A percentile compares a stretch with the other conserved stretches of the same genome.
Conservation (phyloP, 1,140 invertebrate species). For the Sweltsa coloradensis region DNA sequence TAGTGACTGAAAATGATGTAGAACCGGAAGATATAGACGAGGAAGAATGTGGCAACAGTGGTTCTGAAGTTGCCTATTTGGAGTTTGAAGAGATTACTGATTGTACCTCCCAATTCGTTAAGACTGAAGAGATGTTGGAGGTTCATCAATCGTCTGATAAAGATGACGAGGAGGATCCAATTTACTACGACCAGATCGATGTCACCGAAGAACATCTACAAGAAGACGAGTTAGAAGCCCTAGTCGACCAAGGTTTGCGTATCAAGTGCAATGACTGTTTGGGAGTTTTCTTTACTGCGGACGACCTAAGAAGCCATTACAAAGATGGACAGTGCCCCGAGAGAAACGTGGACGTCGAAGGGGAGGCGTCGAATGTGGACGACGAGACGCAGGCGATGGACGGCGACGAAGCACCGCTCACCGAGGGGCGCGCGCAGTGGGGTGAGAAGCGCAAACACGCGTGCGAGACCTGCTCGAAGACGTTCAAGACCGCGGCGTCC, state of each 20-base stretch:
- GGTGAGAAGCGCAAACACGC: not conserved
- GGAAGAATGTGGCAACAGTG: too few species aligned
- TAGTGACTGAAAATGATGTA: too few species aligned
- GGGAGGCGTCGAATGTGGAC: not conserved
- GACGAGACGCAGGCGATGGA: not conserved
- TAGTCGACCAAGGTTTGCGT: not conserved
- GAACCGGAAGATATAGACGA: too few species aligned
- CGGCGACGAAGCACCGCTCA: not conserved
- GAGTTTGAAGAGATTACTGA: too few species aligned
- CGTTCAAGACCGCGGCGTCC: not conserved
- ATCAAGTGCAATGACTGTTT: not conserved
- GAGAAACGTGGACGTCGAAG: not conserved
- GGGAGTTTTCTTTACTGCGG: not conserved
- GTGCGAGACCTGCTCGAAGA: not conserved
- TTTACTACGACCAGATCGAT: not conserved
- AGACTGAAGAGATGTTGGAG: too few species aligned
- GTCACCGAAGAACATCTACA: not conserved
- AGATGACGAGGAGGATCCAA: not conserved
- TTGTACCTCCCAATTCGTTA: too few species aligned
- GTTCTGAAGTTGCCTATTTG: too few species aligned
- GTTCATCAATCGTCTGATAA: too few species aligned
- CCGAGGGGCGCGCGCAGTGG: not conserved
- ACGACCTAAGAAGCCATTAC: not conserved
- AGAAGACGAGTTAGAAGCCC: not conserved
- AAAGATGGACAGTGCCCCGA: not conserved